Conservation (phyloP, 2,888 invertebrate species). For the Luperina testacea region DNA sequence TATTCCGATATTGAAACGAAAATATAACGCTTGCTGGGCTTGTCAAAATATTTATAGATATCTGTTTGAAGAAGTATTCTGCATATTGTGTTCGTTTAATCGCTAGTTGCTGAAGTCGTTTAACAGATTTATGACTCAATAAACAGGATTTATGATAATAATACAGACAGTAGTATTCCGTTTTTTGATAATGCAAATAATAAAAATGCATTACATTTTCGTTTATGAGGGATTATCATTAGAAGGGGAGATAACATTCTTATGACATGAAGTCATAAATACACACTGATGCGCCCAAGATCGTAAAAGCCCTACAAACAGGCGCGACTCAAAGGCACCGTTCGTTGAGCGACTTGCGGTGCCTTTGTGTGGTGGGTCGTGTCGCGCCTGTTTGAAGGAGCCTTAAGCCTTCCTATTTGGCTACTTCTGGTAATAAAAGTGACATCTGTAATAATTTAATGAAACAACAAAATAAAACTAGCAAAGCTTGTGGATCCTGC, state of each 20-base stretch:
- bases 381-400: too few species aligned
- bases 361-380: too few species aligned
- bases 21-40: slow-evolving; percentile 36
- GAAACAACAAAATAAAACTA: slow-evolving; percentile 40
- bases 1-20: slow-evolving; percentile 56
- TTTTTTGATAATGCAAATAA: not conserved
- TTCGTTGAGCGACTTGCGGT: too few species aligned
- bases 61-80: slow-evolving; percentile 24
- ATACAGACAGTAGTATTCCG: not conserved
- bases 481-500: slow-evolving; percentile 54
- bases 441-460: slow-evolving; percentile 45
- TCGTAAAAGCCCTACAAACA: too few species aligned
- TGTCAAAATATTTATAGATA: slow-evolving; percentile 45
- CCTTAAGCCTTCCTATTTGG: slow-evolving; percentile 18
- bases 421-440: slow-evolving; percentile 36
- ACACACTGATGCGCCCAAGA: not conserved
- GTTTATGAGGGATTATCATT: too few species aligned
- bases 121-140: slow-evolving; percentile 37
- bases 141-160: slow-evolving; percentile 26
- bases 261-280: not conserved
- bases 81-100: slow-evolving; percentile 25
- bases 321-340: too few species aligned
- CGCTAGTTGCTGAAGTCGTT: slow-evolving; percentile 19
- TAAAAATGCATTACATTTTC: not conserved
- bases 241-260: not conserved